Conservation (phyloP, 2,797 vertebrate species). For the Phylloscopus collybita region DNA sequence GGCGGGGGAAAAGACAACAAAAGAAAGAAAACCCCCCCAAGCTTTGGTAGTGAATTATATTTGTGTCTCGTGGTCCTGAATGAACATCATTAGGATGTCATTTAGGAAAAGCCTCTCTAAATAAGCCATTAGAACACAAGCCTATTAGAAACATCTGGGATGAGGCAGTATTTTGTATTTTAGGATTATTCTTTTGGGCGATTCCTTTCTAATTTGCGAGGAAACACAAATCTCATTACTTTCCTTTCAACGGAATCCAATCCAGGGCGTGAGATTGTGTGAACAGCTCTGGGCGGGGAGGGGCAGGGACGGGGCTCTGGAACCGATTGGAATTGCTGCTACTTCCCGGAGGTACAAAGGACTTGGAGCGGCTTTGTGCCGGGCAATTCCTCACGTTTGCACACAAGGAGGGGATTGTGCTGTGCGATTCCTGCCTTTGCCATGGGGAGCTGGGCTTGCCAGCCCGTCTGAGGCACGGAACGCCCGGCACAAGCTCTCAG, state of each 20-base stretch:
- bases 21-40: background rate
- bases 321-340: background rate
- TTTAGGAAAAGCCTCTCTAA: background rate
- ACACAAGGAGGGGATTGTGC: background rate
- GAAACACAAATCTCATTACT: conserved; percentile 28
- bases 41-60: background rate
- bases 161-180: conserved; percentile 5
- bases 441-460: background rate
- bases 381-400: background rate
- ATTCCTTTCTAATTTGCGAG: conserved; percentile 30
- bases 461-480: background rate
- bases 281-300: background rate
- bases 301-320: background rate
- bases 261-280: background rate
- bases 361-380: background rate
- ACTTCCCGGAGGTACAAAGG: background rate
- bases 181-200: conserved; percentile 14
- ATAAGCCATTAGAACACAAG: conserved; percentile 1
- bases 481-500: background rate
- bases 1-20: too few species aligned
- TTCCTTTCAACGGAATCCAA: background rate
- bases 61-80: background rate
- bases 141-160: background rate
- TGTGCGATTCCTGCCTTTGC: background rate
- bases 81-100: background rate